phyloP scores from a whole-genome alignment of 2,797 vertebrate species.

The Phoebastria nigripes region DNA sequence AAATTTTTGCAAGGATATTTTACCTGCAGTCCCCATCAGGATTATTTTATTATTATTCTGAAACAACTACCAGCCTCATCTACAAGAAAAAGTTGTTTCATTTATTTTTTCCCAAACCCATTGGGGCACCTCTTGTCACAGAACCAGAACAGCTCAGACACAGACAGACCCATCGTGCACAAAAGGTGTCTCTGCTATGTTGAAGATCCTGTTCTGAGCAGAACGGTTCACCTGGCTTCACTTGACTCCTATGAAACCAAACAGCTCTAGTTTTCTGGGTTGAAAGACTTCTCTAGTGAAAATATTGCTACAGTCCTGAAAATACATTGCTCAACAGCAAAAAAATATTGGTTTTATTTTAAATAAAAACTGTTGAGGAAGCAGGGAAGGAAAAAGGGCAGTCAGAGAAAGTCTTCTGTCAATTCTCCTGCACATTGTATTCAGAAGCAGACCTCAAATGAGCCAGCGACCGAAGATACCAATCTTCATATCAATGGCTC shows the following conservation, averaged over 20 bases:
- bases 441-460: neutral
- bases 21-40: neutral
- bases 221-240: neutral
- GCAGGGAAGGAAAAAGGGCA: neutral
- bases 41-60: neutral
- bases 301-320: neutral
- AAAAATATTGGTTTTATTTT: neutral
- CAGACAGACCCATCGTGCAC: neutral
- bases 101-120: neutral
- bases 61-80: neutral
- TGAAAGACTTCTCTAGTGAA: neutral
- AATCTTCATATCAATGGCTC: conserved; percentile 32
- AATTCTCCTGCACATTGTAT: neutral
- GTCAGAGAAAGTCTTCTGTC: neutral
- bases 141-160: neutral
- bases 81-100: neutral
- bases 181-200: neutral
- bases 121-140: neutral
- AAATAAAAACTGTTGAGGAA: neutral
- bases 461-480: neutral
- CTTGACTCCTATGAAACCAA: neutral
- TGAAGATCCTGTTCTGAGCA: conserved; percentile 11
- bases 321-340: neutral
- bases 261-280: neutral
- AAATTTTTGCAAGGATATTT: neutral